Evolutionary conservation across 2,888 invertebrate genomes (phyloP).

Genomic region (Cremastobaeus sp.): DNA sequence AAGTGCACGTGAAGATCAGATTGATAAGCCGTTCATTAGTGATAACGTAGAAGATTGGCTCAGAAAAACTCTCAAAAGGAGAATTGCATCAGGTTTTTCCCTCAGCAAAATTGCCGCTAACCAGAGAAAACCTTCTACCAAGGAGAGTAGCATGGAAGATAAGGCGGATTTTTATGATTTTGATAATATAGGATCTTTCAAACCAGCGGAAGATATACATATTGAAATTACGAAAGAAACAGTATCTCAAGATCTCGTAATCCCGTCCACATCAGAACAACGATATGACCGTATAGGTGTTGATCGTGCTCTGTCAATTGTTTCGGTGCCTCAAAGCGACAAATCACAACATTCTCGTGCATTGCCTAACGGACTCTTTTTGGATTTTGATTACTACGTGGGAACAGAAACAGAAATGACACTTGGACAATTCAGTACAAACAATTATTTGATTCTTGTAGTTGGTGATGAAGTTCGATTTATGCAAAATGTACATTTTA

Average conservation of each 20-base stretch:
- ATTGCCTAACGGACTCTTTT: slow-evolving; percentile 17
- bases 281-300: too few relatives aligned
- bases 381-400: slow-evolving; percentile 17
- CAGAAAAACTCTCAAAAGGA: neutral
- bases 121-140: neutral
- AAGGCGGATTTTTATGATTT: too few relatives aligned
- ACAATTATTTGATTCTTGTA: neutral
- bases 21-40: neutral
- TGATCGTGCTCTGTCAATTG: too few relatives aligned
- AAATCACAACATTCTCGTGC: slow-evolving; percentile 18
- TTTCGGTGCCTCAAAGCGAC: slow-evolving; percentile 1
- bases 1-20: neutral
- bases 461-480: neutral
- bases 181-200: too few relatives aligned
- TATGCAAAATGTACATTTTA: neutral
- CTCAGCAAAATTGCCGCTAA: neutral
- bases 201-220: too few relatives aligned
- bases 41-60: neutral
- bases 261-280: too few relatives aligned
- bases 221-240: too few relatives aligned
- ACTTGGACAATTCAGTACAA: too few relatives aligned
- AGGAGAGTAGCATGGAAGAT: too few relatives aligned
- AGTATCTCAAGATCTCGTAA: too few relatives aligned
- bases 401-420: neutral
- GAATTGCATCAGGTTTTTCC: neutral